phyloP scores from a whole-genome alignment of 2,888 invertebrate species.

The Allygus modestus region DNA sequence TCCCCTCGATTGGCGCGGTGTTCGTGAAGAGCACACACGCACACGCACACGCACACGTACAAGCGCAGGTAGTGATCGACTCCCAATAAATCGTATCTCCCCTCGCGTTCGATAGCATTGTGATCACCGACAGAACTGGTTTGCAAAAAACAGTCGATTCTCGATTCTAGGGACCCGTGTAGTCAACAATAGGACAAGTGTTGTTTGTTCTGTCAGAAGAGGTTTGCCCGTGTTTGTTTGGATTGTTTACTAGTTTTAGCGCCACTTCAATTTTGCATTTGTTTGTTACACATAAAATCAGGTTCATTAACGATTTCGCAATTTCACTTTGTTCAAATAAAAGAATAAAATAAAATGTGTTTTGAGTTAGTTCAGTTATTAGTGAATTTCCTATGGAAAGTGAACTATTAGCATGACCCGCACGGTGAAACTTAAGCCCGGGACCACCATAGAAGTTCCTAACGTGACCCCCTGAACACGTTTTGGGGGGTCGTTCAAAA shows the following conservation, averaged over 20 bases:
- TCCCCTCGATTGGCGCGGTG: background rate
- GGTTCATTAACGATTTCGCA: too few relatives aligned
- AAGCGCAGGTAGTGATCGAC: slow-evolving; percentile 2
- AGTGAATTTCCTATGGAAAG: too few relatives aligned
- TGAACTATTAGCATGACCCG: too few relatives aligned
- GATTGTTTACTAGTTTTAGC: background rate
- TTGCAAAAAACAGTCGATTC: slow-evolving; percentile 46
- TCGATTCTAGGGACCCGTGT: background rate
- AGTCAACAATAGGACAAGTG: slow-evolving; percentile 38
- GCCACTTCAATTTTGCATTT: background rate
- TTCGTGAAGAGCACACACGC: background rate
- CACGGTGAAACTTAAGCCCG: too few relatives aligned
- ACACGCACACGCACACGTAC: slow-evolving; percentile 4
- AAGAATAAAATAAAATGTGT: too few relatives aligned
- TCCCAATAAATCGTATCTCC: slow-evolving; percentile 33
- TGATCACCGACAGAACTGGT: slow-evolving; percentile 1
- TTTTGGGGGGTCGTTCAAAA: too few relatives aligned
- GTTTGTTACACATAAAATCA: too few relatives aligned
- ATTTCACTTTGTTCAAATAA: too few relatives aligned
- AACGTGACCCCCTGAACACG: too few relatives aligned
- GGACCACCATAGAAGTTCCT: too few relatives aligned
- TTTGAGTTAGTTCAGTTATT: too few relatives aligned
- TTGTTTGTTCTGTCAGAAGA: slow-evolving; percentile 1
- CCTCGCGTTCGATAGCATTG: slow-evolving; percentile 20
- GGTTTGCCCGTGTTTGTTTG: slow-evolving; percentile 41